These are phyloP conservation scores for Baronia brevicornis DNA, from an alignment of 2,888 invertebrate genomes.

Conservation along the genomic window DNA sequence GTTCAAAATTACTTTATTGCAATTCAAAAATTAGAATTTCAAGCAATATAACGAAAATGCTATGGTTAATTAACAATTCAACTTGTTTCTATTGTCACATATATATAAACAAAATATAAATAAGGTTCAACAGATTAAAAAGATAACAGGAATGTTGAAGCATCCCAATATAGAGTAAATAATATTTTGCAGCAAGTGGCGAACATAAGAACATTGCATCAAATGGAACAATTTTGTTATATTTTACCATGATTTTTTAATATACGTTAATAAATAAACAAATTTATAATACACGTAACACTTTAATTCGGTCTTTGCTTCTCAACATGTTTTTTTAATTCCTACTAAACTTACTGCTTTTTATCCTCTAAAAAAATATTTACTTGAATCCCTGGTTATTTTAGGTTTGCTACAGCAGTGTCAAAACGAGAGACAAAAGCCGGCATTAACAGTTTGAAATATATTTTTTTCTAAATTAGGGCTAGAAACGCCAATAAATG, in stretches of 20 bases:
- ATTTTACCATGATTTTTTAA: neutral
- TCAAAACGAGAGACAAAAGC: too few species aligned
- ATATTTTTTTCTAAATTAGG: too few species aligned
- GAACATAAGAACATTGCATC: constrained; percentile 14
- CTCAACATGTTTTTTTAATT: too few species aligned
- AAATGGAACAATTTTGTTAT: constrained; percentile 8
- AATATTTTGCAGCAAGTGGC: constrained; percentile 8
- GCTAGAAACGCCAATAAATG: too few species aligned
- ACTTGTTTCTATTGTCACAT: constrained; percentile 20
- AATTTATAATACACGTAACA: constrained; percentile 1
- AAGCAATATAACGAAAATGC: constrained; percentile 51
- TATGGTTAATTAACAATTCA: constrained; percentile 36
- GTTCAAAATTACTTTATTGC: constrained; percentile 9
- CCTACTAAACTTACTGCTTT: too few species aligned
- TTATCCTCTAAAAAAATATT: too few species aligned
- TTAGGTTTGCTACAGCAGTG: too few species aligned
- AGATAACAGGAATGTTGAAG: constrained; percentile 29
- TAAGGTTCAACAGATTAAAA: neutral
- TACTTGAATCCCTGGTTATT: too few species aligned
- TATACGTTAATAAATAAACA: neutral
- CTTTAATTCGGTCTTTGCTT: too few species aligned
- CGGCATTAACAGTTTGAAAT: too few species aligned
- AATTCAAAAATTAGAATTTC: constrained; percentile 11
- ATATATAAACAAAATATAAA: constrained; percentile 5
- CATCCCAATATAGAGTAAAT: constrained; percentile 10